A percentile compares a stretch with the other conserved stretches of the same genome.
Evolutionary conservation across 1,140 invertebrate species (phyloP).

Genomic region (Drosophila novamexicana): DNA sequence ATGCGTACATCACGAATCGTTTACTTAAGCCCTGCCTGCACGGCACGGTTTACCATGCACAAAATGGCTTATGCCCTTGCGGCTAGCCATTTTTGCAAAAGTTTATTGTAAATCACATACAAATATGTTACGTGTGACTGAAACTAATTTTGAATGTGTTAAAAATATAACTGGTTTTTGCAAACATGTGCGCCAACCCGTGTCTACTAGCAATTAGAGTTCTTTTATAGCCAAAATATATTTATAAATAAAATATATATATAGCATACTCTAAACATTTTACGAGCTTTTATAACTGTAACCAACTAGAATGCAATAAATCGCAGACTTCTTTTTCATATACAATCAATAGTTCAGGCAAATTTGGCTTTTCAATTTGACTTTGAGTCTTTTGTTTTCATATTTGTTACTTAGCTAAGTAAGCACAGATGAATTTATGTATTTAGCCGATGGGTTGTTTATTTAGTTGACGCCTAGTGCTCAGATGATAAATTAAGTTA

Average conservation of each 20-base stretch:
- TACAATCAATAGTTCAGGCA: constrained; percentile 5
- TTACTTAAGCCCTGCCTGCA: neutral
- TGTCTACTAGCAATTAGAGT: neutral
- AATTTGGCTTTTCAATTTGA: neutral
- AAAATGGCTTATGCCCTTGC: neutral
- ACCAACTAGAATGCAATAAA: neutral
- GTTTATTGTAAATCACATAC: neutral
- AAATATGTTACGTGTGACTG: neutral
- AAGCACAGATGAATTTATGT: constrained; percentile 1
- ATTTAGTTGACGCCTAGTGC: neutral
- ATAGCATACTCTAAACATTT: neutral
- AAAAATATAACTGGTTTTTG: neutral
- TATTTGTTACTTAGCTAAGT: neutral
- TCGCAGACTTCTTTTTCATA: neutral
- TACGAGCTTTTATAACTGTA: neutral
- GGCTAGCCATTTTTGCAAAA: neutral
- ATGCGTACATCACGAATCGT: constrained; percentile 25
- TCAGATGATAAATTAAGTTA: neutral
- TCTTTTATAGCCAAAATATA: neutral
- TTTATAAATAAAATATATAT: neutral
- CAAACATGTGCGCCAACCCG: too few species aligned
- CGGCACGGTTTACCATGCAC: neutral
- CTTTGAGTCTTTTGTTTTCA: neutral
- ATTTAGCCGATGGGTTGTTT: neutral
- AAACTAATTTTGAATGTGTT: neutral